These are phyloP conservation scores for Iselma pallidipennis DNA, from an alignment of 2,888 invertebrate species.

Conservation along the genomic window DNA sequence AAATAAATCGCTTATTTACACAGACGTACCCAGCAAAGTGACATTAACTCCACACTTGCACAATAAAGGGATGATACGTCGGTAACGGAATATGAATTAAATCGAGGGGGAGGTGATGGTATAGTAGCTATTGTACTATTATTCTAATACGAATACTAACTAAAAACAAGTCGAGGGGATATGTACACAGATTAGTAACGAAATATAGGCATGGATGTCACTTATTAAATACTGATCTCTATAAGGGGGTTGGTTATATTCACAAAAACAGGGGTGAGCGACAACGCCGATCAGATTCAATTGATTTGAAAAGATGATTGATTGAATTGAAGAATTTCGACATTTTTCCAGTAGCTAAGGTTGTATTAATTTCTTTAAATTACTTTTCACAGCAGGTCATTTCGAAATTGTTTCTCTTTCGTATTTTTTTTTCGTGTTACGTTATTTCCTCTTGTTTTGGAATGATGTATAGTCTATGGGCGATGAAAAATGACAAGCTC, in stretches of 20 bases:
- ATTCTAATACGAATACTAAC: constrained; percentile 14
- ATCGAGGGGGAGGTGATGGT: constrained; percentile 23
- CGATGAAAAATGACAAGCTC: background rate
- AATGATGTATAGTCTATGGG: background rate
- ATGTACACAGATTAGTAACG: constrained; percentile 51
- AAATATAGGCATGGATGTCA: constrained; percentile 53
- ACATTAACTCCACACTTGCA: constrained; percentile 43
- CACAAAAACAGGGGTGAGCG: no score
- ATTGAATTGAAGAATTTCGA: background rate
- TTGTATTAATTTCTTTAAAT: background rate
- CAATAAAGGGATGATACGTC: constrained; percentile 38
- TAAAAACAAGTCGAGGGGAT: constrained; percentile 23
- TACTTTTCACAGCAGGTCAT: background rate
- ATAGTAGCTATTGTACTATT: constrained; percentile 11
- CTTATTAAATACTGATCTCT: constrained; percentile 56
- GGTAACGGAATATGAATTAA: constrained; percentile 32
- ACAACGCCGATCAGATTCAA: no score
- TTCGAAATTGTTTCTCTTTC: background rate
- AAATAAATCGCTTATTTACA: constrained; percentile 50
- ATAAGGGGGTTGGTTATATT: constrained; percentile 12
- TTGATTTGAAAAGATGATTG: background rate
- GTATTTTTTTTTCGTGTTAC: background rate
- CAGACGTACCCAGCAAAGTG: constrained; percentile 42
- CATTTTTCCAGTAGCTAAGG: background rate
- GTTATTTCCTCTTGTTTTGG: no score